Percentiles rank a stretch among this genome's conserved stretches.
Evolutionary conservation across 2,797 vertebrate species (phyloP).

Genomic region (Enteromius paludinosus): DNA sequence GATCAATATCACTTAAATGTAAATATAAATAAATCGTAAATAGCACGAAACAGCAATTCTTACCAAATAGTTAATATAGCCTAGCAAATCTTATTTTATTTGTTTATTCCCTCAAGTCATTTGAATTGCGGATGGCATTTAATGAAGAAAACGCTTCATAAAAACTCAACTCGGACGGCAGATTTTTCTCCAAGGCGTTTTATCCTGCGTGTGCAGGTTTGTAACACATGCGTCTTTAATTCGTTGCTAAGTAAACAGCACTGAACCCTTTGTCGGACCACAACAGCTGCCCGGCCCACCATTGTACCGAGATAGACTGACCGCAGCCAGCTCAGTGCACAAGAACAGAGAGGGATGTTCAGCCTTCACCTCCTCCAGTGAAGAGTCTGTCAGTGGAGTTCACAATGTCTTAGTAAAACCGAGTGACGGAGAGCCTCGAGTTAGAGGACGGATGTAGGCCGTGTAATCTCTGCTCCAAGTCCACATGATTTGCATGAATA

Average conservation of each 20-base stretch:
- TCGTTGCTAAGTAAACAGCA: slow-evolving; percentile 90
- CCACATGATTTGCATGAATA: slow-evolving; percentile 15
- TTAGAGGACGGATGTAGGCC: neutral
- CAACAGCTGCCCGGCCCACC: slow-evolving; percentile 88
- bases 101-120: neutral
- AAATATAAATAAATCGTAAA: neutral
- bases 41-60: neutral
- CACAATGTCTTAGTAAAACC: slow-evolving; percentile 46
- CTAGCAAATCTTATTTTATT: neutral
- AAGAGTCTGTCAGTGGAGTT: slow-evolving; percentile 65
- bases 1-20: neutral
- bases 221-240: slow-evolving; percentile 75
- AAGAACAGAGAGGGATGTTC: slow-evolving; percentile 88
- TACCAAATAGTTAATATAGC: neutral
- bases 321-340: slow-evolving; percentile 87
- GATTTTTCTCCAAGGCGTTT: slow-evolving; percentile 61
- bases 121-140: too few relatives aligned
- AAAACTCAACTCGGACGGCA: neutral
- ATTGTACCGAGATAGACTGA: slow-evolving; percentile 87
- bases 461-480: slow-evolving; percentile 18
- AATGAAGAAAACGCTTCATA: neutral
- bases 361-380: slow-evolving; percentile 79
- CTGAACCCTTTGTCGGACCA: slow-evolving; percentile 85
- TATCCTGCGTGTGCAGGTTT: slow-evolving; percentile 77
- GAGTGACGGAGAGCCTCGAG: slow-evolving; percentile 18